Evolutionary conservation across 2,888 invertebrate genomes (phyloP), one percentile per base, ranked within the genome.

Genomic region (Ectemnius lituratus): DNA sequence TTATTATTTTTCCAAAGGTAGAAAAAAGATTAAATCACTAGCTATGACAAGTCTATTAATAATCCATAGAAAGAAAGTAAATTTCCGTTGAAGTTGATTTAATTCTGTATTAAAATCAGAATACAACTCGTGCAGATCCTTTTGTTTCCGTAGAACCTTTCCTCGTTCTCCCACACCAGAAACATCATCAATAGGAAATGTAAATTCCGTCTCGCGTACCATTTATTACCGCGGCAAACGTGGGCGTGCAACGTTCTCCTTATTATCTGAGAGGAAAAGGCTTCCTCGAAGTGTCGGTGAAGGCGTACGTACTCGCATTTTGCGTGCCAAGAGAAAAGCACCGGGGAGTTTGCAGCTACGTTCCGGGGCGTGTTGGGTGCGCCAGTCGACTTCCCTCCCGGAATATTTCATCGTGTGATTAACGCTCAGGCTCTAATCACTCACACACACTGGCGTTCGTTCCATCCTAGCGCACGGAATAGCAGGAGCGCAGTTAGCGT

Each of bases 381-480:
- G 60, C 66, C 71, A 66, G 61, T 70, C 58, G 73, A 66, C 71
- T 70, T 77, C 74, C 77, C 76, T 79, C 72, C 79, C 75, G 74
- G 81, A 78, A 86, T 87, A 86, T 88, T 86, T 87, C 88, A 86
- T 86, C 86, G 85, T 84, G 84, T 83, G 83, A 88, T 89, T 89
- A 89, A 87, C 89, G 84, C 75, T 57, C 66, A 70, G 76, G 76
- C 82, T 86, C 88, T 88, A 88, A 89, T 89, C 87, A 86, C 84
- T 84, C 79, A 80, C 83, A 80, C 84, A 78, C 77, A 37, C 37
- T 6, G 37, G 84, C 81, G 83, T 81, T 78, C 81, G 83, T 81
- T 78, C 81, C 79, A 76, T 23, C 37, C 37, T 37, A 63, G 49
- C 67, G 49, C 45, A 52, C 63, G 37, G 66, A 68, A 23, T 60